A percentile compares a stretch with the other conserved stretches of the same genome.
phyloP scores from a whole-genome alignment of 1,140 invertebrate species.

The Ceratina calcarata region DNA sequence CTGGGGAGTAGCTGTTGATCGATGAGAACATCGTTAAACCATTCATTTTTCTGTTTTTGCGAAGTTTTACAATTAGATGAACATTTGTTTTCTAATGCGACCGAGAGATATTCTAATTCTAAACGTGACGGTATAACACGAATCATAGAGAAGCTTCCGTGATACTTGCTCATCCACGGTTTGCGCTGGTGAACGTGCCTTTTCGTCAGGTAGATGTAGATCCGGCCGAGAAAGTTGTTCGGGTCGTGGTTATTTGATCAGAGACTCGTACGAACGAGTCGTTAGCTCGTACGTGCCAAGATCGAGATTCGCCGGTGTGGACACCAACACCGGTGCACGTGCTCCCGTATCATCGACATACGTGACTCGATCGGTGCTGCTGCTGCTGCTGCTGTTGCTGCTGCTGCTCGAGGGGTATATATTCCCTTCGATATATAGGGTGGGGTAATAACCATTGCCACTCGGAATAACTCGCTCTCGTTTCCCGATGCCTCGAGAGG shows the following conservation, averaged over 20 bases:
- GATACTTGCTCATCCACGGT: neutral
- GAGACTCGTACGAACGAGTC: constrained; percentile 61
- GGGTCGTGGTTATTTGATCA: constrained; percentile 61
- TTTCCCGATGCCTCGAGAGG: neutral
- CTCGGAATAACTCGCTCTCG: constrained; percentile 42
- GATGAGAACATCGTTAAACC: too few species aligned
- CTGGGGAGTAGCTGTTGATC: too few species aligned
- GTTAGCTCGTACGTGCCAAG: constrained; percentile 61
- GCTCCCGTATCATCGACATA: constrained; percentile 41
- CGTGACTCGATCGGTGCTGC: constrained; percentile 31
- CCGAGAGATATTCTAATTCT: too few species aligned
- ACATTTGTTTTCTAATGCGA: too few species aligned
- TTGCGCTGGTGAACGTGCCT: neutral
- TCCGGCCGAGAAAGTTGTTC: constrained; percentile 55
- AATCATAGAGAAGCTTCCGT: too few species aligned
- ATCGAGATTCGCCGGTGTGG: constrained; percentile 46
- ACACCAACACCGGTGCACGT: constrained; percentile 34
- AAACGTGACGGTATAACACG: too few species aligned
- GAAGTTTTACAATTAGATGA: too few species aligned
- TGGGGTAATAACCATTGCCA: constrained; percentile 49
- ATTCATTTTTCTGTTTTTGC: too few species aligned
- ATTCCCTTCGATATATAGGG: constrained; percentile 51
- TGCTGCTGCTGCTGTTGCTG: too few species aligned
- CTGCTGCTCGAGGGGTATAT: constrained; percentile 16
- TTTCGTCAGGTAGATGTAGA: constrained; percentile 46